Evolutionary conservation across 2,797 vertebrate species (phyloP), one percentile per base, ranked within the genome.

Genomic region (Morus bassanus): DNA sequence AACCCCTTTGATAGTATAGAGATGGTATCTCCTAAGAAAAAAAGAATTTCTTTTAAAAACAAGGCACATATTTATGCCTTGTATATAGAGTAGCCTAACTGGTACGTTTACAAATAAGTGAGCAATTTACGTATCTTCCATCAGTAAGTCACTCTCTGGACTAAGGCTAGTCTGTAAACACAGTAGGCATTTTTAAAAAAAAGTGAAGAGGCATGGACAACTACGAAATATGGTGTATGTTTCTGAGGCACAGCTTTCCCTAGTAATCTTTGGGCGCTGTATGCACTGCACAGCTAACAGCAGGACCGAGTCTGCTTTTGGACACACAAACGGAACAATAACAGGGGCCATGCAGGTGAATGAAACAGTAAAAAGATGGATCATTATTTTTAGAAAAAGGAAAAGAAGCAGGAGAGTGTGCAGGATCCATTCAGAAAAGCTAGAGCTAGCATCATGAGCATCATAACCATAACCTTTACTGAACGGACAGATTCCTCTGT

Each of bases 161-260:
- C 37, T 65, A 57, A 64, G 22, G 17, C 19, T 48, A 39, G 30
- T 25, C 54, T 79, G 23, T 35, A 65, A 79, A 80, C n/a, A 74
- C 21, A 65, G 19, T 24, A 60, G 25, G 22, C 28, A 45, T 56
- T 59, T 90, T 63, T 39, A 22, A 51, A 68, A 76, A 56, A 33
- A 35, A 30, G 4, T 45, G 45, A 78, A 81, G 28, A 56, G n/a
- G 25, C 18, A 30, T 13, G 1, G 1, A 54, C 37, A 65, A 16
- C 28, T 65, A 45, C 5, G 3, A 67, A 59, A 80, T 13, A 31
- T 0, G 0, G 23, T 3, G 2, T 14, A 8, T 6, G 5, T 27
- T 76, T 68, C 3, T 41, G 23, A 84, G 57, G 28, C 8, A 68
- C 10, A 63, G 30, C 43, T 84, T 89, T 87, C 27, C 25, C 21